Base-by-base conservation (phyloP, 2,797 vertebrate genomes). In the Emydoidea blandingii region DNA sequence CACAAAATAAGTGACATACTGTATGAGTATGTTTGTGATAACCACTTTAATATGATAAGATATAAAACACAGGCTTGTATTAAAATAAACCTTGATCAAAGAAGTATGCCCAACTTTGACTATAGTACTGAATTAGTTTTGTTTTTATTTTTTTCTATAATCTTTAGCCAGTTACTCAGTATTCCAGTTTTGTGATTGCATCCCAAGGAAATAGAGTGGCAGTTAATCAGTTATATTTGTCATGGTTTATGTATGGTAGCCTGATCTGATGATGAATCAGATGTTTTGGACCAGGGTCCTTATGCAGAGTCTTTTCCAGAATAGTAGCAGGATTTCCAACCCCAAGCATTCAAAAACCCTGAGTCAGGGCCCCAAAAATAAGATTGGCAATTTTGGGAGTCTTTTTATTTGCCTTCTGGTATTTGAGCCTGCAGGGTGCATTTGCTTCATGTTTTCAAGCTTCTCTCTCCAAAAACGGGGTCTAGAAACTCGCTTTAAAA, bases 261-360 rank as follows among this genome's bases (percentile, higher is more conserved):
- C 52, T 91, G 68, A 49, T 79, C n/a, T 85, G 91, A 72, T 0
- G n/a, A 19, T 68, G 65, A 68, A n/a, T 0, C 6, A 12, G 12
- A 47, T 52, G 8, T 87, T 79, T 12, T 4, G 47, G 18, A 86
- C 84, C 27, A 81, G 76, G 89, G 76, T 21, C 18, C 16, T 19
- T 0, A 0, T 15, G 76, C 0, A 0, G 14, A 7, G 3, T 37
- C 89, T 80, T 37, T 85, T 68, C 29, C 34, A 49, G 44, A 92
- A 27, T 34, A 4, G 4, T 6, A 79, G 12, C 62, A 25, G 4
- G 59, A 52, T 59, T 85, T 83, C 31, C 1, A 3, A 79, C 89
- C 18, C 79, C n/a, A 27, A 41, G n/a, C 37, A 15, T 37, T 56
- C 21, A n/a, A 56, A 25, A 25, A 29, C 25, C 54, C 3, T 90